Evolutionary conservation across 1,140 invertebrate genomes (phyloP), one percentile per base, ranked within the genome.

Genomic region (Odontomachus brunneus): DNA sequence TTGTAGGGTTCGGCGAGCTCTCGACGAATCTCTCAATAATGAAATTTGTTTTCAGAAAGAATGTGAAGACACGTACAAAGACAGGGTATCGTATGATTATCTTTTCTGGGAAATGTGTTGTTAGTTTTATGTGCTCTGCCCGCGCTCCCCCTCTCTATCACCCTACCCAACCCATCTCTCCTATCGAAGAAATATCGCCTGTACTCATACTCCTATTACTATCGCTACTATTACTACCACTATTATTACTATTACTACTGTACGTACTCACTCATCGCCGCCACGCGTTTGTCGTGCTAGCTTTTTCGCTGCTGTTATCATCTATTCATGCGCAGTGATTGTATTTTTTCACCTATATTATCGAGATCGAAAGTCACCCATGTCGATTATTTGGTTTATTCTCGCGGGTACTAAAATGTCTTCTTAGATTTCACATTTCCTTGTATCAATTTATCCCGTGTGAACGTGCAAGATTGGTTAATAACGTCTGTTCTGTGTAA

Each of bases 41-140:
- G 93, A 89, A 92, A 92, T 95, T 96, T 95, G 93, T 96, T 96
- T 96, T 96, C 96, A 97, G 96, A 96, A 95, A 96, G 96, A 96
- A 95, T 96, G 96, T 95, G 96, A 97, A 95, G 96, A 97, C 95
- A 96, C 95, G 95, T 96, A 96, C 96, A 96, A 97, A 96, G 95
- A 96, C 94, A 96, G 96, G 96, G 96, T 97, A 97, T 96, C 94
- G 96, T 97, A 96, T 96, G 90, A 93, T 92, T 93, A 92, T 93
- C 89, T 94, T 92, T 94, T 93, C 38, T 94, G 92, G 90, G 92
- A 93, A 93, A 94, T 94, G 91, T 94, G 92, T 92, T 93, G 91
- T 94, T 93, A 93, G 92, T 93, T 94, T 94, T 91, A 94, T 93
- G 93, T 94, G 92, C 82, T 89, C 84, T 93, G 88, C 91, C 90